Evolutionary conservation across 2,797 vertebrate species (phyloP), one percentile per base, ranked within the genome.

Genomic region (Oreochromis grahami): DNA sequence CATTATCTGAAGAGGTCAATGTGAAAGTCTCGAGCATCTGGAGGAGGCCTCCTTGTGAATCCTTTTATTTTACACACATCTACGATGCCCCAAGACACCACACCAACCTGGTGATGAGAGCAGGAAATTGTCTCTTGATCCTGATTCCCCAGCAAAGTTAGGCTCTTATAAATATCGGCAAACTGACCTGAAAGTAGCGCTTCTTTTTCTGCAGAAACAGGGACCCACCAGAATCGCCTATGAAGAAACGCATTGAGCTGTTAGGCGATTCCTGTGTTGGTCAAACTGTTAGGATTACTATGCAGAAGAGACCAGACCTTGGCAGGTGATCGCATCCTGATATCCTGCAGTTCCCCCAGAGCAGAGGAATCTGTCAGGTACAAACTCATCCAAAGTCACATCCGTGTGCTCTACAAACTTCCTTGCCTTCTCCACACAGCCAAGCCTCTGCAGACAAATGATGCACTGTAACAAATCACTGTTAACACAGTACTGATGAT

Each of bases 151-250:
- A 1, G 14, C 2, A 14, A 19, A 8, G 56, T 55, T 5, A 15
- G 1, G 17, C 6, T 81, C 17, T 55, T 8, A 11, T 12, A 3
- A 19, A 45, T 15, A 3, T 24, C 8, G 7, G 26, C 8, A 77
- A 45, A 77, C 36, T 87, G 3, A 96, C 96, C 93, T 97, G 96
- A 79, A 97, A 96, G 85, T 93, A 96, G 15, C 96, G 94, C 19
- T 95, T 91, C 74, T 87, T 91, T 52, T 95, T 96, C 29, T 90
- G 90, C 74, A 97, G 88, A 82, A 95, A 96, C n/a, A 97, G 81
- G 3, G 96, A 85, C 78, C 96, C 96, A 4, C 96, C 96, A 29
- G 96, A 97, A 86, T 97, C 96, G 7, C 96, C 96, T 97, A 7
- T 17, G 60, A 13, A 55, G 6, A 79, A 72, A 79, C 6, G 45